Evolutionary conservation across 1,140 invertebrate genomes (phyloP).

Genomic region (Saccostrea glomerata): DNA sequence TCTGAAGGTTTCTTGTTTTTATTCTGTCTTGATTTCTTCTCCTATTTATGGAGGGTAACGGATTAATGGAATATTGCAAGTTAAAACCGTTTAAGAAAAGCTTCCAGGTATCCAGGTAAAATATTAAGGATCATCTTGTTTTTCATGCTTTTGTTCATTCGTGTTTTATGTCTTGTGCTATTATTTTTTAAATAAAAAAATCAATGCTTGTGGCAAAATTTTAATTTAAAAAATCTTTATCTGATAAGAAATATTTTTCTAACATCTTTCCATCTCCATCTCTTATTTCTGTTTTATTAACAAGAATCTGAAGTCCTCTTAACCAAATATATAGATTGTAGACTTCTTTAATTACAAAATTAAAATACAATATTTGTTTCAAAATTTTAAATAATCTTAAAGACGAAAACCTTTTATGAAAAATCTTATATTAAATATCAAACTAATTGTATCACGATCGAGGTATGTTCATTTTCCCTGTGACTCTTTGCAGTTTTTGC

Average conservation of each 20-base stretch:
- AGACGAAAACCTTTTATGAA: not conserved
- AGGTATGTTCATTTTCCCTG: not conserved
- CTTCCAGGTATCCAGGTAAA: not conserved
- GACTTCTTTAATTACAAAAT: not conserved
- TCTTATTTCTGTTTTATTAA: constrained; percentile 9
- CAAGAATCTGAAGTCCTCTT: not conserved
- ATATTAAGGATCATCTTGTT: not conserved
- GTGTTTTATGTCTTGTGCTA: not conserved
- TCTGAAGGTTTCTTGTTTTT: not conserved
- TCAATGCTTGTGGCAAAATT: not conserved
- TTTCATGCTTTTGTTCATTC: not conserved
- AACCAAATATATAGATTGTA: not conserved
- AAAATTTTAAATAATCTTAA: not conserved
- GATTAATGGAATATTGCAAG: too few species aligned
- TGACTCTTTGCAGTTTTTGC: constrained; percentile 23
- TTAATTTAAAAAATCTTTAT: not conserved
- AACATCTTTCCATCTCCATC: not conserved
- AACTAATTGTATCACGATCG: not conserved
- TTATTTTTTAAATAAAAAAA: not conserved
- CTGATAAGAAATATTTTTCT: not conserved
- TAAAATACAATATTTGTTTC: not conserved
- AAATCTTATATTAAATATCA: not conserved
- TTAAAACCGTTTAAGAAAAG: too few species aligned
- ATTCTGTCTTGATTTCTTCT: not conserved
- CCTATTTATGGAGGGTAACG: not conserved